phyloP scores from a whole-genome alignment of 2,888 invertebrate species.

The Catocala nupta region DNA sequence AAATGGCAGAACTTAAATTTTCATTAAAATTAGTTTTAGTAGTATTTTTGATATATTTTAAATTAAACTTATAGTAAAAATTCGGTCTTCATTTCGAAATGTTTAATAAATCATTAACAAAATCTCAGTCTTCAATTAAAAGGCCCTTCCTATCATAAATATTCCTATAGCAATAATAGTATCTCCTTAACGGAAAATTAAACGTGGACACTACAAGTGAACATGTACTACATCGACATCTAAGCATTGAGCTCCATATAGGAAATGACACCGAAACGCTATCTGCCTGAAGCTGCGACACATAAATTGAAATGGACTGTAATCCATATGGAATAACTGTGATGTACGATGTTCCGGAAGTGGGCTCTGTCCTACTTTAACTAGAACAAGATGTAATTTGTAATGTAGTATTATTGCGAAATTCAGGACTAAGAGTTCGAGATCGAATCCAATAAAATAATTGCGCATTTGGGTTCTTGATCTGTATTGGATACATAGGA shows the following conservation, averaged over 20 bases:
- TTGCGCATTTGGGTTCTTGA: constrained; percentile 34
- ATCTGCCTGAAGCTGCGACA: constrained; percentile 29
- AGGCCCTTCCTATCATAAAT: too few relatives aligned
- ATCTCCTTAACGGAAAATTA: too few relatives aligned
- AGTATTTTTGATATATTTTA: too few relatives aligned
- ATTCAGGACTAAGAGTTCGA: constrained; percentile 40
- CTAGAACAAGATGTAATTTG: constrained; percentile 32
- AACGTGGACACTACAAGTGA: too few relatives aligned
- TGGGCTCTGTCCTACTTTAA: constrained; percentile 42
- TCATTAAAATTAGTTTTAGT: too few relatives aligned
- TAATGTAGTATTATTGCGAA: constrained; percentile 37
- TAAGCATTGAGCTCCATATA: constrained; percentile 9
- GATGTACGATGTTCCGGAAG: constrained; percentile 40
- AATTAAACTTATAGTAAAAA: too few relatives aligned
- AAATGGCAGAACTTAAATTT: too few relatives aligned
- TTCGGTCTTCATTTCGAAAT: too few relatives aligned
- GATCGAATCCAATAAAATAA: constrained; percentile 38
- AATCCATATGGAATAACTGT: constrained; percentile 44
- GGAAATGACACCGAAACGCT: constrained; percentile 28
- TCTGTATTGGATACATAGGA: background rate
- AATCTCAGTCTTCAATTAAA: too few relatives aligned
- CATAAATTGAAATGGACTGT: constrained; percentile 44
- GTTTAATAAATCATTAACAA: too few relatives aligned
- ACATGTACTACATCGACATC: background rate
- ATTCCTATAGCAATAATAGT: too few relatives aligned